Percentiles rank a stretch among this genome's conserved stretches.
These are phyloP conservation scores for Drosophila mettleri DNA, from an alignment of 2,888 invertebrate genomes.

Conservation along the genomic window DNA sequence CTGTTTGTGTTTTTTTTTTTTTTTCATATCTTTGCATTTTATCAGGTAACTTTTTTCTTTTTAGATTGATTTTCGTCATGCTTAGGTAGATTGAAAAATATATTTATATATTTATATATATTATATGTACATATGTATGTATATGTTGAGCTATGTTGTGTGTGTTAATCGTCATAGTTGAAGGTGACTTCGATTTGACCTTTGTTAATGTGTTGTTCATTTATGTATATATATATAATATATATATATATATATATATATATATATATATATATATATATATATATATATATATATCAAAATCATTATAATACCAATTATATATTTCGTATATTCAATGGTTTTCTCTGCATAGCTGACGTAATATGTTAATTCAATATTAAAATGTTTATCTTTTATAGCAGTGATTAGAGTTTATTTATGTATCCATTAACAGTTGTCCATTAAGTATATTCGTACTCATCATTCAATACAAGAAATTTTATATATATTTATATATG, in stretches of 20 bases:
- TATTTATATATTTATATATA: conserved; percentile 34
- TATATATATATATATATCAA: background rate
- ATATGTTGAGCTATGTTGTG: conserved; percentile 12
- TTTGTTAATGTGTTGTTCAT: background rate
- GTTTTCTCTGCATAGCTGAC: background rate
- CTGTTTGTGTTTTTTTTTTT: conserved; percentile 28
- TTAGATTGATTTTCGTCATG: conserved; percentile 65
- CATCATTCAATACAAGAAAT: too few relatives aligned
- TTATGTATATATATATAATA: background rate
- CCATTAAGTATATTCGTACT: too few relatives aligned
- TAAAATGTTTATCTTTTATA: background rate
- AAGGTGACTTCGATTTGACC: conserved; percentile 51
- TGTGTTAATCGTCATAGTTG: conserved; percentile 36
- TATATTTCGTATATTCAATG: background rate
- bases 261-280: background rate
- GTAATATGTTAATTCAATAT: background rate
- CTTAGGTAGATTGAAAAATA: conserved; percentile 38
- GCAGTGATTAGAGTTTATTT: background rate
- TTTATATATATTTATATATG: too few relatives aligned
- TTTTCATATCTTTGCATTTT: conserved; percentile 29
- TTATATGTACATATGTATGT: conserved; percentile 31
- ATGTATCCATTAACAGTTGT: background rate
- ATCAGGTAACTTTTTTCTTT: conserved; percentile 55
- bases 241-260: background rate
- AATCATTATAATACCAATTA: background rate